These are phyloP conservation scores for Loriculus beryllinus DNA, from an alignment of 2,797 vertebrate species.

Conservation along the genomic window DNA sequence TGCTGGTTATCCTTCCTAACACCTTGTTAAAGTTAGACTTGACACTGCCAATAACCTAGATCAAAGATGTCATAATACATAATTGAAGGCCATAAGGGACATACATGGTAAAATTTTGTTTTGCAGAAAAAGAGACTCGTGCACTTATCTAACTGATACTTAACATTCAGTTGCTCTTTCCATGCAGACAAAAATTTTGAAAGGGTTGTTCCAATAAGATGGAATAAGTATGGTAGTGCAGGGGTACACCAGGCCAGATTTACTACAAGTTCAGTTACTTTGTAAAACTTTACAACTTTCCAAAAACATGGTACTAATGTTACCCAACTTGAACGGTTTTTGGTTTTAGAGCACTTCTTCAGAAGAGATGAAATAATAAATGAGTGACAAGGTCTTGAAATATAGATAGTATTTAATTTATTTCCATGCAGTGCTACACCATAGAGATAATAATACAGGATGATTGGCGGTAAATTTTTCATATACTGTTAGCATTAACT, in stretches of 20 bases:
- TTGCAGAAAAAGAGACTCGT: neutral
- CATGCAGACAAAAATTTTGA: neutral
- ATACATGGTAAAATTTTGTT: neutral
- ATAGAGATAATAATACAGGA: neutral
- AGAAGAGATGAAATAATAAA: neutral
- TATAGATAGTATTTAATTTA: neutral
- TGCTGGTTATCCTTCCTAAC: conserved; percentile 35
- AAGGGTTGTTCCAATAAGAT: neutral
- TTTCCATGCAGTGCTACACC: neutral
- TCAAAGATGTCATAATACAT: conserved; percentile 56
- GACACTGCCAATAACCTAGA: conserved; percentile 39
- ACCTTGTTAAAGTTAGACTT: conserved; percentile 49
- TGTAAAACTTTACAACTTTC: neutral
- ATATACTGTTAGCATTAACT: conserved; percentile 25
- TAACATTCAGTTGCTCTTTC: neutral
- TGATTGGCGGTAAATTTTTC: neutral
- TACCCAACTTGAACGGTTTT: neutral
- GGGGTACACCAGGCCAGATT: neutral
- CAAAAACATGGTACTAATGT: neutral
- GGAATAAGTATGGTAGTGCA: neutral
- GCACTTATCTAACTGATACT: neutral
- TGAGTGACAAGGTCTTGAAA: neutral
- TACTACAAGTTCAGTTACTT: neutral
- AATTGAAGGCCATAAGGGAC: conserved; percentile 23
- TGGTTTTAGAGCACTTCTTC: neutral